Percentiles rank a stretch among this genome's conserved stretches.
These are phyloP conservation scores for Pectinophora gossypiella DNA, from an alignment of 1,140 invertebrate species.

Conservation along the genomic window DNA sequence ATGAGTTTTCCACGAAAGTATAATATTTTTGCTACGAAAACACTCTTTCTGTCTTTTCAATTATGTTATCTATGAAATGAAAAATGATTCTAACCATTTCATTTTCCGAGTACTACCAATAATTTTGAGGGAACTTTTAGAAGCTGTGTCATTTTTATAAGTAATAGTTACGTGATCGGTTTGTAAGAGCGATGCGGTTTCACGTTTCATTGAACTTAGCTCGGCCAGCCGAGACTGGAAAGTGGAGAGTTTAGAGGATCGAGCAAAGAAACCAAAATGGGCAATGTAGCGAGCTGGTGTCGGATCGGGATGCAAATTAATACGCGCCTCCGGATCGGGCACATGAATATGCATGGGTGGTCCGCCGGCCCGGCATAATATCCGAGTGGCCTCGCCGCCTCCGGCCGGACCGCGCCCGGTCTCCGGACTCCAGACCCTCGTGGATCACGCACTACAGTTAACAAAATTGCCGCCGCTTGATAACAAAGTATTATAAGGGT, in stretches of 20 bases:
- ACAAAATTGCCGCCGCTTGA: slow-evolving; percentile 2
- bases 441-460: slow-evolving; percentile 1
- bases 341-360: slow-evolving; percentile 66
- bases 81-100: too few species aligned
- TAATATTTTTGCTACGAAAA: too few species aligned
- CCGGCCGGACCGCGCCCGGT: slow-evolving; percentile 6
- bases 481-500: slow-evolving; percentile 1
- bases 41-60: too few species aligned
- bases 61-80: too few species aligned
- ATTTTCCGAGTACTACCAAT: too few species aligned
- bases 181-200: slow-evolving; percentile 14
- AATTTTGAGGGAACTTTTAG: too few species aligned
- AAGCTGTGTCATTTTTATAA: too few species aligned
- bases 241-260: slow-evolving; percentile 21
- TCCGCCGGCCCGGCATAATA: slow-evolving; percentile 49
- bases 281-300: slow-evolving; percentile 46
- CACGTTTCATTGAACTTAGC: slow-evolving; percentile 29
- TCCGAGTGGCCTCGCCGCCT: slow-evolving; percentile 26
- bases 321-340: slow-evolving; percentile 54
- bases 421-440: not conserved
- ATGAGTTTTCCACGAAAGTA: too few species aligned
- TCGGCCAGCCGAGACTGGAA: slow-evolving; percentile 10
- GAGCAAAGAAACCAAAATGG: slow-evolving; percentile 57
- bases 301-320: slow-evolving; percentile 69
- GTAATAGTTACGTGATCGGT: not conserved